Percentiles rank a stretch among this genome's conserved stretches.
These are phyloP conservation scores for Erebia palarica DNA, from an alignment of 2,888 invertebrate species.

Conservation along the genomic window DNA sequence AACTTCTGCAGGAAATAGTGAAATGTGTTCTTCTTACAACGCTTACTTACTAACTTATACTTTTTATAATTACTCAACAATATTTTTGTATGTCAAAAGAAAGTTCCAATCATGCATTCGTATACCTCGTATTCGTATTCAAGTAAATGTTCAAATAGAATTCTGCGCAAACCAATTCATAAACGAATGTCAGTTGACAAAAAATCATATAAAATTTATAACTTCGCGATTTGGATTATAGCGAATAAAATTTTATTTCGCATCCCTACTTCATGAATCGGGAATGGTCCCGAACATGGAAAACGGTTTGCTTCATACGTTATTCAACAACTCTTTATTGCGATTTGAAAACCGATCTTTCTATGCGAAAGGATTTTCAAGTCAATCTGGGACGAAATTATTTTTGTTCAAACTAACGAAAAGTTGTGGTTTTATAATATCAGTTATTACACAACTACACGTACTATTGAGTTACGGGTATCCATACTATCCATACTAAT, in stretches of 20 bases:
- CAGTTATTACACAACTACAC: no score
- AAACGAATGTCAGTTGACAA: conserved; percentile 14
- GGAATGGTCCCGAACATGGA: conserved; percentile 24
- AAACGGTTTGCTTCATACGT: conserved; percentile 28
- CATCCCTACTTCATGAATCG: conserved; percentile 26
- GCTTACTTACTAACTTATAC: no score
- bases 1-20: no score
- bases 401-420: background rate
- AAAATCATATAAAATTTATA: conserved; percentile 19
- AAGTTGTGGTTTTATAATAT: background rate
- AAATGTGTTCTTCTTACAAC: no score
- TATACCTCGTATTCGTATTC: background rate
- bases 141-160: conserved; percentile 2
- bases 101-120: background rate
- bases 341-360: conserved; percentile 28
- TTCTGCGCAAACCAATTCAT: conserved; percentile 2
- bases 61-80: background rate
- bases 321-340: conserved; percentile 29
- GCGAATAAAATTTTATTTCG: conserved; percentile 21
- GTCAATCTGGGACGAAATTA: conserved; percentile 17
- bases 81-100: background rate
- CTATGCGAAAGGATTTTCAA: conserved; percentile 11
- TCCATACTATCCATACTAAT: no score
- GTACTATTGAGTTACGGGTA: no score
- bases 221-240: conserved; percentile 14